Conservation (phyloP, 2,113 vertebrate species). For the Cyprinodon tularosa region DNA sequence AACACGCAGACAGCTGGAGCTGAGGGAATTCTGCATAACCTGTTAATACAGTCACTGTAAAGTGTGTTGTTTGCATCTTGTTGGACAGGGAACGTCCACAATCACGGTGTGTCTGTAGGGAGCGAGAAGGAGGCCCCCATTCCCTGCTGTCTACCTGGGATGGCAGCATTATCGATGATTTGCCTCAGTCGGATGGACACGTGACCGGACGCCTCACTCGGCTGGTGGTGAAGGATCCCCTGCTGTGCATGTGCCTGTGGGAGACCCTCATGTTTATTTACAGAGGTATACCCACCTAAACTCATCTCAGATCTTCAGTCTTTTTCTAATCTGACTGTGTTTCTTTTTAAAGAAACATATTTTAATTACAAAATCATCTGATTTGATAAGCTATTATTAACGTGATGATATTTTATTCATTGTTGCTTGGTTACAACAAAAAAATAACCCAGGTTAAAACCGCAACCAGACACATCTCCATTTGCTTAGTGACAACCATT, state of each 20-base stretch:
- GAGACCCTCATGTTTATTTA: conserved; percentile 96
- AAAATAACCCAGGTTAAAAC: background rate
- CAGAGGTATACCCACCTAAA: conserved; percentile 84
- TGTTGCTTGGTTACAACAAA: too few relatives aligned
- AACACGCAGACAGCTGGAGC: conserved; percentile 2
- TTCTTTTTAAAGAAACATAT: background rate
- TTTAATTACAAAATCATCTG: too few relatives aligned
- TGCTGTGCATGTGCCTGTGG: conserved; percentile 88
- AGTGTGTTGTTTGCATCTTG: conserved; percentile 37
- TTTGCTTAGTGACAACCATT: background rate
- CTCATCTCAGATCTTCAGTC: background rate
- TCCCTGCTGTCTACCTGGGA: conserved; percentile 85
- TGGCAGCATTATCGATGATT: conserved; percentile 48
- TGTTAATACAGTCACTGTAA: background rate
- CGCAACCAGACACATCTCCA: background rate
- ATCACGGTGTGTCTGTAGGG: conserved; percentile 78
- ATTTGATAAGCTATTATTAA: too few relatives aligned
- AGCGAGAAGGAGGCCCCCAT: conserved; percentile 70
- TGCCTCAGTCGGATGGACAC: conserved; percentile 75
- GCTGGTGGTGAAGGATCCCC: conserved; percentile 89
- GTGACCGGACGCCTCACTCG: conserved; percentile 78
- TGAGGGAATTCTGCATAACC: background rate
- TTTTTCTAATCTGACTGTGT: background rate
- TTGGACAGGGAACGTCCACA: conserved; percentile 64
- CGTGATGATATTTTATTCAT: too few relatives aligned